Evolutionary conservation across 2,113 vertebrate genomes (phyloP), one percentile per base, ranked within the genome.

Genomic region (Sander vitreus): DNA sequence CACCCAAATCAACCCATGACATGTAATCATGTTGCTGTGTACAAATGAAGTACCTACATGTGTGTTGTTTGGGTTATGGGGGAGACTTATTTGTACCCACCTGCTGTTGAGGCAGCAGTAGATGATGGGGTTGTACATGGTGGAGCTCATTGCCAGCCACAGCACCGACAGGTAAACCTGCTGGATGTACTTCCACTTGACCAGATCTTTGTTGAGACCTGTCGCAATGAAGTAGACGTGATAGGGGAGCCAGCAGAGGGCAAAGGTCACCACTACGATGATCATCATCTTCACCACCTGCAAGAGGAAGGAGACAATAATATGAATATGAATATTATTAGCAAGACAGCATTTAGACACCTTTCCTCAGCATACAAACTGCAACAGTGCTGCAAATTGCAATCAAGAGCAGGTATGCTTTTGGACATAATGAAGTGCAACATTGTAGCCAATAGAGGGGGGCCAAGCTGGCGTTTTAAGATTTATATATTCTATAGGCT

Each of bases 261-360:
- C 97, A 89, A 99, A 99, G 55, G 97, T 99, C 92, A 97, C 92
- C 80, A 99, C 98, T 0, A 99, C 98, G 4, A 99, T 96, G 81
- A 99, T 97, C 98, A 99, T 99, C 98, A 99, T 99, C 95, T 99
- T 99, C 73, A 99, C 98, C 84, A 99, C 97, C 98, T 99, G 91
- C 79, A 86, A 65, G 90, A 77, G 67, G 77, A 85, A 81, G 57
- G 8, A 48, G 53, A 27, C 51, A 25, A 25, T 25, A 25, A 25
- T 25, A 25, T 25, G 25, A 19, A 36, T 55, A 59, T 5, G 9
- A 8, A 18, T 23, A 25, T 23, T 15, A 27, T 43, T 11, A 54
- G 23, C 55, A 72, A 51, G 27, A 48, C 45, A 36, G 6, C 15
- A 2, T 0, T 18, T 8, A 45, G 12, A 47, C 3, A 47, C 36